phyloP scores from a whole-genome alignment of 2,888 invertebrate species.

The Trichogramma dendrolimi region DNA sequence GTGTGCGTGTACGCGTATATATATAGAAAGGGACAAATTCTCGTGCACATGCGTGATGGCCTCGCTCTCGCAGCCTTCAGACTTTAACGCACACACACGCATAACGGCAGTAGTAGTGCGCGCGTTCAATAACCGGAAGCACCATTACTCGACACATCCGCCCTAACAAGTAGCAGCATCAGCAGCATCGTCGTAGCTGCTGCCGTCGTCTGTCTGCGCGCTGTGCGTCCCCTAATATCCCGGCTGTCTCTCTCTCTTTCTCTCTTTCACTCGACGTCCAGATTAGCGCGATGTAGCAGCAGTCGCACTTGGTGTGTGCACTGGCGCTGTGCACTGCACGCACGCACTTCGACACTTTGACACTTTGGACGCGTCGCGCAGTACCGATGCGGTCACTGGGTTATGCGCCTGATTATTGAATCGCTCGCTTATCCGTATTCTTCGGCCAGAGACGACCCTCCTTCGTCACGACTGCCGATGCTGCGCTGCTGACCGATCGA shows the following conservation, averaged over 20 bases:
- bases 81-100: conserved; percentile 29
- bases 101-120: conserved; percentile 22
- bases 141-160: conserved; percentile 50
- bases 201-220: conserved; percentile 24
- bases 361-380: background rate
- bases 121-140: conserved; percentile 49
- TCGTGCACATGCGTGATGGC: conserved; percentile 3
- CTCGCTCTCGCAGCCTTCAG: conserved; percentile 26
- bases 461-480: background rate
- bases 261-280: conserved; percentile 18
- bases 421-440: background rate
- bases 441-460: background rate
- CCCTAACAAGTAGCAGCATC: conserved; percentile 44
- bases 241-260: conserved; percentile 8
- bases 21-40: background rate
- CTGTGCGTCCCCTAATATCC: conserved; percentile 23
- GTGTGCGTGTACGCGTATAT: background rate
- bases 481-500: background rate
- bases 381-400: conserved; percentile 26
- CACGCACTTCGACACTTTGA: background rate
- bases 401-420: conserved; percentile 8
- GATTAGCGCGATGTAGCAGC: background rate
- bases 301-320: conserved; percentile 11
- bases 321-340: background rate
- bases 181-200: conserved; percentile 31